These are phyloP conservation scores for Isoperla grammatica DNA, from an alignment of 2,888 invertebrate genomes.

Conservation along the genomic window DNA sequence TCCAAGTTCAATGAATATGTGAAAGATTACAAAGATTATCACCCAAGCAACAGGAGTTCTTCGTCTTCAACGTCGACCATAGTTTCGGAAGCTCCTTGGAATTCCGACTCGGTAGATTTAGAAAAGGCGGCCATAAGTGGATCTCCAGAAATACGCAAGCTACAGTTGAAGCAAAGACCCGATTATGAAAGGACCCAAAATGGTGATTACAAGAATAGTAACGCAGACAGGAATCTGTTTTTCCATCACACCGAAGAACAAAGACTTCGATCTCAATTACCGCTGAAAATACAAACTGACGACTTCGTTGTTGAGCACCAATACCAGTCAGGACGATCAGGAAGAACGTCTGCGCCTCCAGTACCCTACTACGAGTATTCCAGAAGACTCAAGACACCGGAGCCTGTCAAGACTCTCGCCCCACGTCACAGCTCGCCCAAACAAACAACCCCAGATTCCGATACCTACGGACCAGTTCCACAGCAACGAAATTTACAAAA, in stretches of 20 bases:
- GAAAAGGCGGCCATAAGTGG: conserved; percentile 37
- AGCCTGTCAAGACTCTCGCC: background rate
- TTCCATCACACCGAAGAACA: background rate
- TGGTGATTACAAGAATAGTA: background rate
- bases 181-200: conserved; percentile 28
- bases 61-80: conserved; percentile 22
- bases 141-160: conserved; percentile 37
- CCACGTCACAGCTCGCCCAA: conserved; percentile 5
- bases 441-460: background rate
- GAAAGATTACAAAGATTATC: background rate
- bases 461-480: background rate
- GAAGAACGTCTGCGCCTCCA: conserved; percentile 25
- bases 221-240: background rate
- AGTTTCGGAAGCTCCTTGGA: conserved; percentile 8
- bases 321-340: conserved; percentile 14
- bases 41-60: conserved; percentile 13
- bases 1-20: conserved; percentile 6
- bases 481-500: background rate
- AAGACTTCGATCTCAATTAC: background rate
- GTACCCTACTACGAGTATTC: conserved; percentile 12
- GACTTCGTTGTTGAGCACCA: background rate
- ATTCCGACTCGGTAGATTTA: conserved; percentile 18
- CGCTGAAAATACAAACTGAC: conserved; percentile 7
- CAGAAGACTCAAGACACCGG: conserved; percentile 1
- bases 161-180: conserved; percentile 34